These are phyloP conservation scores for Drosophila parvula DNA, from an alignment of 1,140 invertebrate genomes.

Conservation along the genomic window DNA sequence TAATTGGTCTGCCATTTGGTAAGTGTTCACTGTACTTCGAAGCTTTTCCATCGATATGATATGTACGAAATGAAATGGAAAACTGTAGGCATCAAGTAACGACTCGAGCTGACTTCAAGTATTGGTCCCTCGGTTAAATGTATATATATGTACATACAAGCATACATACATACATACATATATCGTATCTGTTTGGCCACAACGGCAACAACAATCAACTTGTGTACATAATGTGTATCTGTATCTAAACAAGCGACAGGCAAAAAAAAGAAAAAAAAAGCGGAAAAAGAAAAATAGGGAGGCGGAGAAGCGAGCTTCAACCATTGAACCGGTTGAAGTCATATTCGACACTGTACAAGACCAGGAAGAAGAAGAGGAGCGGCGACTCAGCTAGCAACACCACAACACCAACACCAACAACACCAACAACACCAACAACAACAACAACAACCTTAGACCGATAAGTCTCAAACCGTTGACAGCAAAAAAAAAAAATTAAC, in stretches of 20 bases:
- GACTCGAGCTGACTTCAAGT: slow-evolving; percentile 36
- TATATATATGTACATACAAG: slow-evolving; percentile 15
- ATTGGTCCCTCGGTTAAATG: slow-evolving; percentile 32
- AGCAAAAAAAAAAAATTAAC: slow-evolving; percentile 11
- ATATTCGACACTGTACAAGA: slow-evolving; percentile 66
- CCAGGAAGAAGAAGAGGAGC: slow-evolving; percentile 23
- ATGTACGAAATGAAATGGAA: slow-evolving; percentile 35
- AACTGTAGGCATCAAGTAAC: slow-evolving; percentile 45
- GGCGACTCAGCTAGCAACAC: slow-evolving; percentile 33
- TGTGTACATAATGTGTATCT: slow-evolving; percentile 74
- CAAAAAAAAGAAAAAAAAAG: slow-evolving; percentile 14
- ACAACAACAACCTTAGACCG: slow-evolving; percentile 32
- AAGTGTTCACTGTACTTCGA: not conserved
- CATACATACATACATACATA: slow-evolving; percentile 7
- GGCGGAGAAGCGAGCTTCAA: slow-evolving; percentile 38
- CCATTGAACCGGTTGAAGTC: slow-evolving; percentile 73
- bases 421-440: slow-evolving; percentile 23
- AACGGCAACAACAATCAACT: slow-evolving; percentile 56
- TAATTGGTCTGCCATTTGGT: not conserved
- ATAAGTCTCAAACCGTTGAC: slow-evolving; percentile 43
- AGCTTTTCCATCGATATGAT: slow-evolving; percentile 20
- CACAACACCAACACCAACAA: slow-evolving; percentile 3
- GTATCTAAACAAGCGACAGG: slow-evolving; percentile 63
- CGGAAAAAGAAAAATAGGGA: not conserved
- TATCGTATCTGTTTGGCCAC: slow-evolving; percentile 52